Base-by-base conservation (phyloP, 2,888 invertebrate genomes). In the Sphinx pinastri region DNA sequence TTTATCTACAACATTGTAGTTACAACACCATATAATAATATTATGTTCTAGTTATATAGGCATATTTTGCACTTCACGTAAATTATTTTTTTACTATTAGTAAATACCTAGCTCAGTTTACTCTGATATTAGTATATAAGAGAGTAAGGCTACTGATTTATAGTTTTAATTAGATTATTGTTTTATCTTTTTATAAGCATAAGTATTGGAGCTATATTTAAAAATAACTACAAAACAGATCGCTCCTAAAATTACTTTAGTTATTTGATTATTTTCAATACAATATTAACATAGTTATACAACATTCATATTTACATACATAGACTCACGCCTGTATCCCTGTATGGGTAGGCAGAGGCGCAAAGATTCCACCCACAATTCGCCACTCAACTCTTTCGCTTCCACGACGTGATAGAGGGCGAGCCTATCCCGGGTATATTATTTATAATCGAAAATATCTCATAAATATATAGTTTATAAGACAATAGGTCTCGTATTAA, bases 241-340 rank as follows among this genome's bases (percentile, higher is more conserved):
- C 12, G 3, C 3, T 51, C 4, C 51, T 25, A 51, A 51, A 51
- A n/a, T 4, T 52, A 7, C 3, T 13, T 4, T n/a, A 14, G 7
- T 14, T 14, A 52, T 52, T 52, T 6, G 7, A 52, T 52, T n/a
- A 52, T 7, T 52, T 52, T 52, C n/a, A 52, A 52, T n/a, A 52
- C n/a, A n/a, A 14, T 14, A n/a, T 55, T 55, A 55, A 55, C 55
- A 55, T 10, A 55, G 19, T 55, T 16, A 16, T 54, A 38, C 38
- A 38, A 38, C 16, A 54, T 52, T 52, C 52, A n/a, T 55, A 55
- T 55, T 55, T 16, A 16, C 55, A 55, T 55, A 55, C 55, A 55
- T 55, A 55, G 55, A 55, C 19, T 55, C 55, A 55, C 19, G 55
- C 19, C 55, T 16, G 54, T 16, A 16, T 55, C 54, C 55, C 55